phyloP scores from a whole-genome alignment of 2,888 invertebrate genomes.

The Andrena minutula region DNA sequence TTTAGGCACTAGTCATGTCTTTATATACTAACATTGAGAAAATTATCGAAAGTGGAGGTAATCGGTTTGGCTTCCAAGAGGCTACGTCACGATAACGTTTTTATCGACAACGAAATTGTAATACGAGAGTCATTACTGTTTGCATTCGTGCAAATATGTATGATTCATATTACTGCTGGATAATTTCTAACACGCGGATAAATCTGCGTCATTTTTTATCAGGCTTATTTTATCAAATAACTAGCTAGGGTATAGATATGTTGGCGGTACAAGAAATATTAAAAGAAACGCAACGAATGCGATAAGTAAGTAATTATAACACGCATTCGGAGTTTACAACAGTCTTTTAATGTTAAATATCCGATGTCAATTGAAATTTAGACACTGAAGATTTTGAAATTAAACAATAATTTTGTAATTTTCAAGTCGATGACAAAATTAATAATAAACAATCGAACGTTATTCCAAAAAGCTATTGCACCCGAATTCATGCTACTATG shows the following conservation, averaged over 20 bases:
- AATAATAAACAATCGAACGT: not conserved
- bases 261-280: no score
- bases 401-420: not conserved
- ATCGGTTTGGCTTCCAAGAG: no score
- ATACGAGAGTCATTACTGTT: not conserved
- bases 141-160: not conserved
- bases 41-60: no score
- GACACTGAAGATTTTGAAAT: not conserved
- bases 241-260: no score
- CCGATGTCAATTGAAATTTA: not conserved
- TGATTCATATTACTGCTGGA: conserved; percentile 10
- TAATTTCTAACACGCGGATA: not conserved
- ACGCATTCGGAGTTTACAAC: not conserved
- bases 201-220: not conserved
- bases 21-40: no score
- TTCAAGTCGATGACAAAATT: not conserved
- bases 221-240: no score
- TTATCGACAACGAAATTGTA: not conserved
- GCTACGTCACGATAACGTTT: no score
- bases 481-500: not conserved
- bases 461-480: not conserved
- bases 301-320: not conserved
- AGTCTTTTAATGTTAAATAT: not conserved
- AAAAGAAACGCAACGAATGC: not conserved
- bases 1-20: no score